Evolutionary conservation across 1,140 invertebrate species (phyloP), one percentile per base, ranked within the genome.

Genomic region (Triops longicaudatus): DNA sequence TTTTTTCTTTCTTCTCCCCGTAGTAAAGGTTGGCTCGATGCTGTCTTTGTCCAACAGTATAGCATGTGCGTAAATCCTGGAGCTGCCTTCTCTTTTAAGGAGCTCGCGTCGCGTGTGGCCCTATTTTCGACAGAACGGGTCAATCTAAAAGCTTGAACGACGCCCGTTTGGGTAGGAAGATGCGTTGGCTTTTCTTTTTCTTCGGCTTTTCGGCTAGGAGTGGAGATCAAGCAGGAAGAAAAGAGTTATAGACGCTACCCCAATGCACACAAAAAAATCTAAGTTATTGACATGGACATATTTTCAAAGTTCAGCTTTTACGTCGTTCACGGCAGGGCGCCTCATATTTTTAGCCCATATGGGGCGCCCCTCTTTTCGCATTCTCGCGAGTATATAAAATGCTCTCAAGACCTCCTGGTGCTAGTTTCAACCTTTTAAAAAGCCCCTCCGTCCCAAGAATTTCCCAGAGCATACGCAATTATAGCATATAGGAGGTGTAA

Each of bases 71-170:
- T 63, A 63, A 63, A 22, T 63, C 50, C 50, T 63, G 17, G 5
- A 12, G 43, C 11, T 17, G 14, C 10, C 14, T 9, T 2, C 50
- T 22, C 50, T 63, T n/a, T 63, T 22, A 63, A n/a, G 17, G 50
- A 63, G 17, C 17, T 22, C 17, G 50, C 50, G n/a, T 63, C 50
- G 50, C 50, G 50, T 63, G 50, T 63, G 50, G 50, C 50, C 50
- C 50, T 22, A 63, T 63, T 63, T 63, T 22, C 50, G 50, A 63
- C 50, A 63, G 50, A 63, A 63, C 17, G 50, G 50, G 50, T 63
- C 50, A 63, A 63, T 63, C 50, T 63, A 22, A 7, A 63, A 63
- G 50, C 50, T 22, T 9, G 50, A 63, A 22, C 50, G 50, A 63
- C 50, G 50, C 50, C 14, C 50, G 7, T 63, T 63, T 17, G 22